A percentile compares a stretch with the other conserved stretches of the same genome.
These are phyloP conservation scores for Oxyura jamaicensis DNA, from an alignment of 2,113 vertebrate species.

Conservation along the genomic window DNA sequence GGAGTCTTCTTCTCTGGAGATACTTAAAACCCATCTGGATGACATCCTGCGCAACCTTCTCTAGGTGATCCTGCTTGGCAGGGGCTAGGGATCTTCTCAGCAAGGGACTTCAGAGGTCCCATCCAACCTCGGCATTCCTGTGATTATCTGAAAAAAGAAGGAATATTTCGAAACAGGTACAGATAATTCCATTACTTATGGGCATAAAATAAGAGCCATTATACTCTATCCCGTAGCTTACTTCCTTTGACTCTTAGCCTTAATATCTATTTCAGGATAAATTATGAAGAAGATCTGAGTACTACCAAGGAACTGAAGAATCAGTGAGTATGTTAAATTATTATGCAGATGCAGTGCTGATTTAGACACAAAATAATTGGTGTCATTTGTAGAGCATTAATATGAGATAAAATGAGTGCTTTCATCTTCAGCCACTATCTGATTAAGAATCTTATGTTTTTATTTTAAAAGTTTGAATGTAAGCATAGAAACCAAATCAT, in stretches of 20 bases:
- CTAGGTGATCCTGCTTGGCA: no score
- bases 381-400: accelerated
- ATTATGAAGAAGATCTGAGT: background rate
- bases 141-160: background rate
- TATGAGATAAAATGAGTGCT: background rate
- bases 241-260: background rate
- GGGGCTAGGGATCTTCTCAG: no score
- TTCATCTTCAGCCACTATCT: background rate
- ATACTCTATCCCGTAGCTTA: background rate
- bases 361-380: background rate
- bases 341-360: background rate
- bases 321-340: background rate
- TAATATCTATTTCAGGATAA: background rate
- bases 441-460: background rate
- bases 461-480: background rate
- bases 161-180: background rate
- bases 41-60: no score
- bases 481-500: background rate
- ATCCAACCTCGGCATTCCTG: no score
- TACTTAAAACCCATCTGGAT: no score
- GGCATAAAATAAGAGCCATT: background rate
- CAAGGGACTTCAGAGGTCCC: no score
- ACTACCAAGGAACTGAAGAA: background rate
- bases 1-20: no score
- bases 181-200: background rate